Conservation (phyloP, 2,888 invertebrate genomes). For the Xanthorhoe spadicearia region DNA sequence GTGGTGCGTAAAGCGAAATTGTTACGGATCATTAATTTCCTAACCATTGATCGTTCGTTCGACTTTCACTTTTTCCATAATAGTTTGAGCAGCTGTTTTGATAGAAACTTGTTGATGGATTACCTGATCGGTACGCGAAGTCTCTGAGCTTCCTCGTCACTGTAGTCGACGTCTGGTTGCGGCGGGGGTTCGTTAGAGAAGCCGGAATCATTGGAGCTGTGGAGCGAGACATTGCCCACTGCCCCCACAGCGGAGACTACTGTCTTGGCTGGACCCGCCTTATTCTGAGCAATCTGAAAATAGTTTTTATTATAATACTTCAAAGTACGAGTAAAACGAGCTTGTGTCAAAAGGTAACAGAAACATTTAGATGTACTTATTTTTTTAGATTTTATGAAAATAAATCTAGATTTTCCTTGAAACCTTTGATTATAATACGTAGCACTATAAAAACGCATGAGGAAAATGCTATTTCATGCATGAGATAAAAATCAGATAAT, state of each 20-base stretch:
- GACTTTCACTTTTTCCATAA: background rate
- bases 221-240: constrained; percentile 91
- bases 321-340: background rate
- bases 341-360: no score
- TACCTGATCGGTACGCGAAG: constrained; percentile 87
- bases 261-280: constrained; percentile 78
- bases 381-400: no score
- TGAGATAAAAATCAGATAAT: no score
- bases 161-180: constrained; percentile 95
- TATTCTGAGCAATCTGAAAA: constrained; percentile 71
- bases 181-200: constrained; percentile 95
- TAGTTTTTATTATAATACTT: background rate
- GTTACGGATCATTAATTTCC: background rate
- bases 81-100: constrained; percentile 12
- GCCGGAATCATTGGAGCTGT: constrained; percentile 96
- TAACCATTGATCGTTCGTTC: background rate
- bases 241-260: constrained; percentile 78
- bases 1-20: background rate
- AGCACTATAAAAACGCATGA: no score
- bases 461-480: no score
- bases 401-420: no score
- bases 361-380: no score
- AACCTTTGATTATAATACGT: no score
- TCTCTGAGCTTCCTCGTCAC: constrained; percentile 92
- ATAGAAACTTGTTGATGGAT: background rate